A percentile compares a stretch with the other conserved stretches of the same genome.
Conservation (phyloP, 2,888 invertebrate genomes). For the Leistus spinibarbis region DNA sequence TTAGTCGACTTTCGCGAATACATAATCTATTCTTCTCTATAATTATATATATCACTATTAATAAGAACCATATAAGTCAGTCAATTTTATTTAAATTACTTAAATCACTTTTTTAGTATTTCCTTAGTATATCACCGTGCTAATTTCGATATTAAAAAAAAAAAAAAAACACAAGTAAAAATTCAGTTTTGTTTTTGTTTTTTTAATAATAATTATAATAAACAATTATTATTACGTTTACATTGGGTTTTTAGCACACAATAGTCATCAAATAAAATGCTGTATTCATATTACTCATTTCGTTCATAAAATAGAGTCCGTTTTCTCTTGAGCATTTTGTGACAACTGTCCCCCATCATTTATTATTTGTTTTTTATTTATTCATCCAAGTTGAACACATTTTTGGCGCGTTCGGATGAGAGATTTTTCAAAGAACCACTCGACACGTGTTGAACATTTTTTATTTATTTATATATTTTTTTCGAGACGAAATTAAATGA, state of each 20-base stretch:
- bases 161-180: background rate
- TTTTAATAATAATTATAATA: background rate
- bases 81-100: no score
- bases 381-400: background rate
- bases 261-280: background rate
- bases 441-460: background rate
- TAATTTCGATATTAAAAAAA: background rate
- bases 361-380: background rate
- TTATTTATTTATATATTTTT: background rate
- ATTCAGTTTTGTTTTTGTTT: background rate
- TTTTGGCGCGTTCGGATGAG: background rate
- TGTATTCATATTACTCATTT: no score
- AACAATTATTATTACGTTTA: background rate
- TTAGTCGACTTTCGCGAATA: background rate
- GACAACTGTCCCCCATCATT: background rate
- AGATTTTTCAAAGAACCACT: background rate
- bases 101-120: background rate
- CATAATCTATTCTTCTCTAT: background rate
- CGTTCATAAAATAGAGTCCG: background rate
- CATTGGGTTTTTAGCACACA: background rate
- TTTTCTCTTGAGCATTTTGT: background rate
- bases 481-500: background rate
- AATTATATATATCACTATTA: slow-evolving; percentile 1
- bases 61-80: slow-evolving; percentile 4
- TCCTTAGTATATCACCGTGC: background rate